phyloP scores from a whole-genome alignment of 2,113 vertebrate species.

The Melanerpes aurifrons region DNA sequence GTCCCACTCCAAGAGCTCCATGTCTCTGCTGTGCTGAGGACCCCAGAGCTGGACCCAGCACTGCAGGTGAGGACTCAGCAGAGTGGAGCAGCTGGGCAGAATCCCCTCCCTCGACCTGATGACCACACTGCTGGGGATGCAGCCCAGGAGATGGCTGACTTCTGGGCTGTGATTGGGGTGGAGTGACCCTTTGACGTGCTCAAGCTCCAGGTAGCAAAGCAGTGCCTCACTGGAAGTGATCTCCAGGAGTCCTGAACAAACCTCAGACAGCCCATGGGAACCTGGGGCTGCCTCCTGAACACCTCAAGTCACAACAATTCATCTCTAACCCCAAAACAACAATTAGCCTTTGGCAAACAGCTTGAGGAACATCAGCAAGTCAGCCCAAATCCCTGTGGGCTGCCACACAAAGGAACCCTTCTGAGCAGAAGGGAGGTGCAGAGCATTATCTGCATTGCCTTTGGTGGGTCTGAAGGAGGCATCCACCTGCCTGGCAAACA shows the following conservation, averaged over 20 bases:
- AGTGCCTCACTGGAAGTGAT: accelerated
- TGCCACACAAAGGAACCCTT: background rate
- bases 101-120: too few relatives aligned
- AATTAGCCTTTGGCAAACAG: background rate
- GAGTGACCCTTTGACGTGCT: background rate
- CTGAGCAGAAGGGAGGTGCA: background rate
- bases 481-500: background rate
- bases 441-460: accelerated
- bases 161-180: too few relatives aligned
- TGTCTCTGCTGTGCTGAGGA: too few relatives aligned
- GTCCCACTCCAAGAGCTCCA: too few relatives aligned
- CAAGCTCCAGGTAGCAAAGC: background rate
- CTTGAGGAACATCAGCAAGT: background rate
- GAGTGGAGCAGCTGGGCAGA: too few relatives aligned
- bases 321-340: accelerated
- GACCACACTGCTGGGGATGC: too few relatives aligned
- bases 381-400: background rate
- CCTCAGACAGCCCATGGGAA: background rate
- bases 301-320: background rate
- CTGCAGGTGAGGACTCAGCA: too few relatives aligned
- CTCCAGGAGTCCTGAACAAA: background rate
- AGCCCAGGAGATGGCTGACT: too few relatives aligned
- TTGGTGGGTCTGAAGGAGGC: background rate
- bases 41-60: too few relatives aligned
- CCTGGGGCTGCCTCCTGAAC: background rate